A percentile compares a stretch with the other conserved stretches of the same genome.
Evolutionary conservation across 1,140 invertebrate genomes (phyloP).

Genomic region (Lerema accius): DNA sequence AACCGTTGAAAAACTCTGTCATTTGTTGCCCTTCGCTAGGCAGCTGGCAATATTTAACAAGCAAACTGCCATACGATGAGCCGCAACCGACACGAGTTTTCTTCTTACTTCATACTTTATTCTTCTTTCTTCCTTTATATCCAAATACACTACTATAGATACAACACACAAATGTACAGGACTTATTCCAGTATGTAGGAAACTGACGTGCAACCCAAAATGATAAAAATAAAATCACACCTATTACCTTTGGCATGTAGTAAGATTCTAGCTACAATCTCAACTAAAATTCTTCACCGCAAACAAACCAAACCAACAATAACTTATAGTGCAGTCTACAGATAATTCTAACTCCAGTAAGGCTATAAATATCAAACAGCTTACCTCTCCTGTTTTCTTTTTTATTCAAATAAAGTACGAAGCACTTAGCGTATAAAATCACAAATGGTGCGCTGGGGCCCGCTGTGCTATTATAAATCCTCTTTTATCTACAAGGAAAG

Average conservation of each 20-base stretch:
- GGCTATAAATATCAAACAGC: neutral
- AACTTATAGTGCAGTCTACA: neutral
- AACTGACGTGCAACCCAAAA: neutral
- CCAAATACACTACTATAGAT: too few species aligned
- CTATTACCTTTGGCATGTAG: too few species aligned
- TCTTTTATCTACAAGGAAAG: slow-evolving; percentile 74
- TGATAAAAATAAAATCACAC: too few species aligned
- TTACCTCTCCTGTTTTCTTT: slow-evolving; percentile 23
- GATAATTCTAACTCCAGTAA: slow-evolving; percentile 1
- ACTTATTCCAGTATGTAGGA: too few species aligned
- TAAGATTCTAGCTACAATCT: too few species aligned
- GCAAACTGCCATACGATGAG: slow-evolving; percentile 82
- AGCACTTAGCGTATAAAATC: slow-evolving; percentile 30
- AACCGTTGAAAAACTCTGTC: slow-evolving; percentile 60
- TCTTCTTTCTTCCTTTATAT: slow-evolving; percentile 34
- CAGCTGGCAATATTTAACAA: slow-evolving; percentile 73
- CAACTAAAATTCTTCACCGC: neutral
- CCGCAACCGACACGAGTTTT: slow-evolving; percentile 71
- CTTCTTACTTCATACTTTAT: slow-evolving; percentile 41
- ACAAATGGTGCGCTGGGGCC: slow-evolving; percentile 28
- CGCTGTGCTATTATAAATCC: slow-evolving; percentile 45
- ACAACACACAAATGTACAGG: too few species aligned
- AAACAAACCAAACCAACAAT: neutral
- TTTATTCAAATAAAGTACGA: slow-evolving; percentile 18
- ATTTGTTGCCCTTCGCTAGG: slow-evolving; percentile 81